Percentiles rank a stretch among this genome's conserved stretches.
These are phyloP conservation scores for Latheticus oryzae DNA, from an alignment of 2,888 invertebrate genomes.

Conservation along the genomic window DNA sequence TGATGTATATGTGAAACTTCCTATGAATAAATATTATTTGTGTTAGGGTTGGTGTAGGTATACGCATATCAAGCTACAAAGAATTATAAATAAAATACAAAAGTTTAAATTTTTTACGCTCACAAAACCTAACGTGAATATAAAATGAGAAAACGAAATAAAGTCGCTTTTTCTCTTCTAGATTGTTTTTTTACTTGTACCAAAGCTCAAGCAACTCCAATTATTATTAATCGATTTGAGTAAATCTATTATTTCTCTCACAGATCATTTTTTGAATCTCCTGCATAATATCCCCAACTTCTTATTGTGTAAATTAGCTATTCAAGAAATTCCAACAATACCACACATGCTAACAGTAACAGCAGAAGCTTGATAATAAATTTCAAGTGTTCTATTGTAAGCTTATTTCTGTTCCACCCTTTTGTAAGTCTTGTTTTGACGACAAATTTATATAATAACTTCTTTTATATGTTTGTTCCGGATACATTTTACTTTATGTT, in stretches of 20 bases:
- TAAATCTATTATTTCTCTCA: too few species aligned
- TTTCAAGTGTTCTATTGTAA: constrained; percentile 7
- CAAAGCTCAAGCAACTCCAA: neutral
- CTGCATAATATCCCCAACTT: too few species aligned
- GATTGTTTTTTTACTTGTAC: constrained; percentile 15
- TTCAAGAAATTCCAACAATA: constrained; percentile 2
- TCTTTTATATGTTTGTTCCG: neutral
- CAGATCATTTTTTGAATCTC: too few species aligned
- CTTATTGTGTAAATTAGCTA: constrained; percentile 15
- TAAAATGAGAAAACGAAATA: too few species aligned
- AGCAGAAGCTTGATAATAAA: constrained; percentile 1
- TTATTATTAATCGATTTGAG: too few species aligned
- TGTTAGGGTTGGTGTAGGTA: constrained; percentile 17
- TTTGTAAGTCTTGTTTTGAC: constrained; percentile 1
- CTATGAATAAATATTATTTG: constrained; percentile 30
- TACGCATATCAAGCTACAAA: constrained; percentile 24
- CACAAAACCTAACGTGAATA: constrained; percentile 29
- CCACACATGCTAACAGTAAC: constrained; percentile 6
- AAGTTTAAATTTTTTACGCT: constrained; percentile 24
- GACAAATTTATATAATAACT: constrained; percentile 12
- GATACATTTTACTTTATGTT: constrained; percentile 2
- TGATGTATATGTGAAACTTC: constrained; percentile 20
- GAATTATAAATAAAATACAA: constrained; percentile 30
- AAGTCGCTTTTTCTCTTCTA: constrained; percentile 4
- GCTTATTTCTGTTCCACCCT: constrained; percentile 15